Conservation (phyloP, 2,113 vertebrate species). For the Actinemys pallida region DNA sequence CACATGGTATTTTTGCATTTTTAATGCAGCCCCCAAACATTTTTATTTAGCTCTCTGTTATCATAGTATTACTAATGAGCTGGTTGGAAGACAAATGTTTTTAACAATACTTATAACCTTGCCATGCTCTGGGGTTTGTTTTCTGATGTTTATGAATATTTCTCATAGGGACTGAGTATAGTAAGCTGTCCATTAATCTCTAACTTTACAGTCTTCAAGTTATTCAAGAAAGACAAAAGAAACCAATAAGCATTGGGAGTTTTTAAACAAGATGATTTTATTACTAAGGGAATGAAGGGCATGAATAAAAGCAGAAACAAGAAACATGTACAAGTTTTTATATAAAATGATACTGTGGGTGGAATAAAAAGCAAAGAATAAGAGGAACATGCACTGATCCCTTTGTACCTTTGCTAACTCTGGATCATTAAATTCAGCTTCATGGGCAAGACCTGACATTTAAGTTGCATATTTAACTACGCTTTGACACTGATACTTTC, state of each 20-base stretch:
- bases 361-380: background rate
- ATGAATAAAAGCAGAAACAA: background rate
- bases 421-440: conserved; percentile 57
- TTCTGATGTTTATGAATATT: conserved; percentile 28
- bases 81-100: conserved; percentile 24
- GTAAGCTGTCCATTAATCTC: conserved; percentile 11
- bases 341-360: background rate
- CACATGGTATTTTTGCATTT: background rate
- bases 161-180: background rate
- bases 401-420: conserved; percentile 41
- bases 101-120: conserved; percentile 1
- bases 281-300: background rate
- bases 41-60: conserved; percentile 21
- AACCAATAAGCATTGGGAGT: background rate
- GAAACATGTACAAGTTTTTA: background rate
- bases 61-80: background rate
- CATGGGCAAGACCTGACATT: conserved; percentile 8
- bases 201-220: conserved; percentile 2
- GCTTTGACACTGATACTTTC: conserved; percentile 24
- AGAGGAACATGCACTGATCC: background rate
- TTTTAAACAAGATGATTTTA: background rate
- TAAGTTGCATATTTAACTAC: conserved; percentile 52
- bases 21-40: conserved; percentile 21
- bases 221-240: background rate
- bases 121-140: conserved; percentile 10